Conservation (phyloP, 2,888 invertebrate species). For the Scrobipalpa atriplicella region DNA sequence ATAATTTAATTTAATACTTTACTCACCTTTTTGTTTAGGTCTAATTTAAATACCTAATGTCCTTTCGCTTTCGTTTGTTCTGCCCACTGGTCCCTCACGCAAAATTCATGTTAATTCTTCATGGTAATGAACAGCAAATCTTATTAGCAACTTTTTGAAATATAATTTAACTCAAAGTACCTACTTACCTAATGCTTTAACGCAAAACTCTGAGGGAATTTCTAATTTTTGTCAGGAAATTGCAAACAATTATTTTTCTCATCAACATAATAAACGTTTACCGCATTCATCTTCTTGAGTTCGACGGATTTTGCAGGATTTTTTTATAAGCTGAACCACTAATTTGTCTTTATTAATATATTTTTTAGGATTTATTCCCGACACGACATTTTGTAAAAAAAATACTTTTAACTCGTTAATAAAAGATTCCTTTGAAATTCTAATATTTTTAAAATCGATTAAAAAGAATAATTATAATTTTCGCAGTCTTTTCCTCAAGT, state of each 20-base stretch:
- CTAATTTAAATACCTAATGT: slow-evolving; percentile 4
- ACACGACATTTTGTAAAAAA: too few species aligned
- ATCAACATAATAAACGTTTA: background rate
- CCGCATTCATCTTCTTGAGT: too few species aligned
- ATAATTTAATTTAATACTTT: background rate
- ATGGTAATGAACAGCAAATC: background rate
- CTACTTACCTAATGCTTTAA: too few species aligned
- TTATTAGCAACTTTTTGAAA: background rate
- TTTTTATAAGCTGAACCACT: too few species aligned
- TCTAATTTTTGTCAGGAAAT: background rate
- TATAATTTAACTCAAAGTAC: background rate
- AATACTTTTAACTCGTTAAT: too few species aligned
- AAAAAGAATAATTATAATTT: too few species aligned
- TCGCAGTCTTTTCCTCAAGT: too few species aligned
- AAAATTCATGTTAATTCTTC: background rate
- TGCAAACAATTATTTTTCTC: background rate
- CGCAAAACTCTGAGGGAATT: background rate
- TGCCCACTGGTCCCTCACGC: background rate
- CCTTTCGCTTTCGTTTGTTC: background rate
- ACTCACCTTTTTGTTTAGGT: background rate
- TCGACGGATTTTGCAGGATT: too few species aligned
- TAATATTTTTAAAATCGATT: too few species aligned
- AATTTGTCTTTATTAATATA: too few species aligned
- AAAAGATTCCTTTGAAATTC: too few species aligned
- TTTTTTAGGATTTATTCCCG: too few species aligned